These are phyloP conservation scores for Simalia tracyae DNA, from an alignment of 2,797 vertebrate species.

Conservation along the genomic window DNA sequence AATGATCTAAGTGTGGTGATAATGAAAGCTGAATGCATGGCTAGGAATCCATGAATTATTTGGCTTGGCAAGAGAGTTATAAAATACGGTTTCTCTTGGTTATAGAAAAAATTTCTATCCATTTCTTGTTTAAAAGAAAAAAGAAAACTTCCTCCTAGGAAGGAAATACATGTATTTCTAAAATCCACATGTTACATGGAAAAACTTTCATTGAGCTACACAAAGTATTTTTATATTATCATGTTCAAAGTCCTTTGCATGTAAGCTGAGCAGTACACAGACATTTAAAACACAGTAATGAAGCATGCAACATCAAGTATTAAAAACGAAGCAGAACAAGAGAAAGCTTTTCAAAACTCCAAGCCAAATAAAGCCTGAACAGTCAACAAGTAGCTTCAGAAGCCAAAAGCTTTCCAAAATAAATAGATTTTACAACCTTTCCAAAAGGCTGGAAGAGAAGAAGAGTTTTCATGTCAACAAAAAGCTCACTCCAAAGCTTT, in stretches of 20 bases:
- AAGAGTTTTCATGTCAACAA: not conserved
- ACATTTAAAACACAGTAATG: not conserved
- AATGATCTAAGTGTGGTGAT: no score
- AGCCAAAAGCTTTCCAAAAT: not conserved
- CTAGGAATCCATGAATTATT: no score
- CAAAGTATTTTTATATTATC: not conserved
- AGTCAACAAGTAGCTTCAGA: not conserved
- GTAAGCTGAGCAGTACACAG: not conserved
- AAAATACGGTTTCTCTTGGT: no score
- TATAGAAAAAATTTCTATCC: no score
- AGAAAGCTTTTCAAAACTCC: not conserved
- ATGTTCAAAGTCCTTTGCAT: not conserved
- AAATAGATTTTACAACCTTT: not conserved
- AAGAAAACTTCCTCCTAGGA: not conserved
- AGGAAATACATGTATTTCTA: not conserved
- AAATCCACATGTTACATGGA: not conserved
- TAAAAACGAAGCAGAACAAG: not conserved
- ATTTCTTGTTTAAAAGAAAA: no score
- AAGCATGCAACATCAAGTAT: not conserved
- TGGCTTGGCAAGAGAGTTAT: no score
- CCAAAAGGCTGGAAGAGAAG: not conserved
- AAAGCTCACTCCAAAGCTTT: not conserved
- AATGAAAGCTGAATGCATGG: no score
- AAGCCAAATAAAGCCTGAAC: not conserved
- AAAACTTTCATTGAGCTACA: not conserved